Base-by-base conservation (phyloP, 2,888 invertebrate genomes). In the Erynnis tages region DNA sequence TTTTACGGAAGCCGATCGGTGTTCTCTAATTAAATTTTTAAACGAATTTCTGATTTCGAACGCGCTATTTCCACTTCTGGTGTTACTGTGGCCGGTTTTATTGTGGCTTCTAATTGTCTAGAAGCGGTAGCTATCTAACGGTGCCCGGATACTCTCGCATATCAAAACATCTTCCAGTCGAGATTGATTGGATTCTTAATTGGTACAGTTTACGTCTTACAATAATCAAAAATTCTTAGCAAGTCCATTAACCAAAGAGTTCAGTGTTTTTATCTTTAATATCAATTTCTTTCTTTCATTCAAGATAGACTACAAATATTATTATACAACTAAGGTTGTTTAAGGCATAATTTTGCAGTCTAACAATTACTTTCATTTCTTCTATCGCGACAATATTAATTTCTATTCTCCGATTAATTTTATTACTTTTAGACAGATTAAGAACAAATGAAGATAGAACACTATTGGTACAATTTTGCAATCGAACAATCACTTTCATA, bases 1-100 rank as follows among this genome's bases (percentile, higher is more conserved):
- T 74, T 74, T 74, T 75, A 82, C 88, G 82, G 88, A 86, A 89
- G 88, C 87, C 80, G 82, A 84, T 83, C 78, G 77, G 66, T 65
- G 70, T 72, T 76, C 76, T 71, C 75, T 84, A 88, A 87, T 88
- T 86, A 82, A 87, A 83, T 73, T 82, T 82, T 79, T 72, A 79
- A 80, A 73, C 73, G 71, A 76, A 82, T 82, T 86, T 81, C 79
- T 71, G 75, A 84, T 84, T 85, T 75, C 62, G 65, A 77, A 76
- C 78, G 73, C 79, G 76, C 79, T 72, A 82, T 87, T 71, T 65
- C 63, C 59, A 70, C 70, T 71, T 63, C 71, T 67, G 68, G 71
- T 69, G 65, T 69, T 69, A 71, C 69, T 63, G 65, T 62, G 54
- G 60, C 63, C 46, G 29, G 32, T 44, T 47, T 56, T 37, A 48